Conservation (phyloP, 2,888 invertebrate species). For the Caenorhabditis sp. region DNA sequence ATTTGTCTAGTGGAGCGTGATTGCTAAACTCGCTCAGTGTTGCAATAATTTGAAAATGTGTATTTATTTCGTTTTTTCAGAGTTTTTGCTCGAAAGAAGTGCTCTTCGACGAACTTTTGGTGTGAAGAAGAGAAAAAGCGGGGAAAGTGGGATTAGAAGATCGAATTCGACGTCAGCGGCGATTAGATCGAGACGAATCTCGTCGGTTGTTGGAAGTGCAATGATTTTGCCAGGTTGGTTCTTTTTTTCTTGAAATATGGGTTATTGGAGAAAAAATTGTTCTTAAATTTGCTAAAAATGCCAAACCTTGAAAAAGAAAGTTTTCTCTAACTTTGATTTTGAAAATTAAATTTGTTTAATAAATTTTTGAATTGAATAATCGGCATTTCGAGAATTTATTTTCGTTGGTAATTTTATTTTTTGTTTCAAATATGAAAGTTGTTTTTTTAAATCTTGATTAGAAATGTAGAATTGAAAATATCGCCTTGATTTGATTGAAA, state of each 20-base stretch:
- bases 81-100: conserved; percentile 21
- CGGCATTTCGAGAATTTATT: neutral
- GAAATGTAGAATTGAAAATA: too few relatives aligned
- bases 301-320: too few relatives aligned
- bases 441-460: too few relatives aligned
- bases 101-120: conserved; percentile 27
- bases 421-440: too few relatives aligned
- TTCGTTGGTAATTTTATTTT: neutral
- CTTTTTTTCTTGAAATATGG: too few relatives aligned
- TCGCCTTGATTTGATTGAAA: too few relatives aligned
- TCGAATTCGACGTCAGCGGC: conserved; percentile 25
- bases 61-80: conserved; percentile 9
- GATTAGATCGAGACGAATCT: conserved; percentile 25
- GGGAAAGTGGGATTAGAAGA: conserved; percentile 1
- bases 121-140: conserved; percentile 17
- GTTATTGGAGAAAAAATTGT: too few relatives aligned
- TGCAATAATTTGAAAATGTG: neutral
- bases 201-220: conserved; percentile 14
- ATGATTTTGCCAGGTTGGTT: conserved; percentile 7
- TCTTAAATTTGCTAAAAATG: too few relatives aligned
- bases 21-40: neutral
- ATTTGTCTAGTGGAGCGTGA: neutral
- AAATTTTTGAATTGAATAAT: too few relatives aligned
- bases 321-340: neutral
- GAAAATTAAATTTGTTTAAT: neutral